Conservation (phyloP, 1,140 invertebrate species). For the Drosophila cardini region DNA sequence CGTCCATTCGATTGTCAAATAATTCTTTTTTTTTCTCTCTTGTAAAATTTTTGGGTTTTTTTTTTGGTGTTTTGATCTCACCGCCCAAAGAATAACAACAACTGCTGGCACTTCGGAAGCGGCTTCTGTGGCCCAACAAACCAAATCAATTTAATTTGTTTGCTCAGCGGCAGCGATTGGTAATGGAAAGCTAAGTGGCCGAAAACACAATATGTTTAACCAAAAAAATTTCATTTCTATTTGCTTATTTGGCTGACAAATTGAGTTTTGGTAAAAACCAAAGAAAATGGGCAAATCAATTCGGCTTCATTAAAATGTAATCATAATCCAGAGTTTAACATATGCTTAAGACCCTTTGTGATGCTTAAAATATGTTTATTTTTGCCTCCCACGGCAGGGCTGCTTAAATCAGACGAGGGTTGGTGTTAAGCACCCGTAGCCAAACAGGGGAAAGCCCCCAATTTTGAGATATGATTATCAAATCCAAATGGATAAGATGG, state of each 20-base stretch:
- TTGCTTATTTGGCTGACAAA: slow-evolving; percentile 69
- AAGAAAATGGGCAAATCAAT: slow-evolving; percentile 13
- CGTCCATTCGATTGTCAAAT: slow-evolving; percentile 62
- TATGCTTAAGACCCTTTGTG: slow-evolving; percentile 25
- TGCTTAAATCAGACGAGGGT: slow-evolving; percentile 59
- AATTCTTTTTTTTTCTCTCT: slow-evolving; percentile 37
- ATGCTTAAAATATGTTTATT: slow-evolving; percentile 68
- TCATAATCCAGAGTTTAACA: slow-evolving; percentile 67
- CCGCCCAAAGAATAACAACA: slow-evolving; percentile 47
- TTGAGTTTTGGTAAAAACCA: slow-evolving; percentile 31
- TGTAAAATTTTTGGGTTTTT: not conserved
- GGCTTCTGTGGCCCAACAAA: slow-evolving; percentile 71
- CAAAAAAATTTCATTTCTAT: slow-evolving; percentile 44
- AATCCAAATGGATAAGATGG: no score
- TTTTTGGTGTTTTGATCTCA: slow-evolving; percentile 55
- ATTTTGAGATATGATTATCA: no score
- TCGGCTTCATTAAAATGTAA: slow-evolving; percentile 56
- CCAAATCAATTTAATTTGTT: slow-evolving; percentile 80
- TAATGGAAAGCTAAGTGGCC: slow-evolving; percentile 80
- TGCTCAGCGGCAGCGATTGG: slow-evolving; percentile 71
- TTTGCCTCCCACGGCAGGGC: slow-evolving; percentile 13
- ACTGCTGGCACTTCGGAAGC: slow-evolving; percentile 71
- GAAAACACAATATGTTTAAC: slow-evolving; percentile 60
- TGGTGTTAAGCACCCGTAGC: slow-evolving; percentile 70
- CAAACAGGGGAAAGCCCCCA: slow-evolving; percentile 34